phyloP scores from a whole-genome alignment of 2,888 invertebrate genomes.

The Periphyllus acericola region DNA sequence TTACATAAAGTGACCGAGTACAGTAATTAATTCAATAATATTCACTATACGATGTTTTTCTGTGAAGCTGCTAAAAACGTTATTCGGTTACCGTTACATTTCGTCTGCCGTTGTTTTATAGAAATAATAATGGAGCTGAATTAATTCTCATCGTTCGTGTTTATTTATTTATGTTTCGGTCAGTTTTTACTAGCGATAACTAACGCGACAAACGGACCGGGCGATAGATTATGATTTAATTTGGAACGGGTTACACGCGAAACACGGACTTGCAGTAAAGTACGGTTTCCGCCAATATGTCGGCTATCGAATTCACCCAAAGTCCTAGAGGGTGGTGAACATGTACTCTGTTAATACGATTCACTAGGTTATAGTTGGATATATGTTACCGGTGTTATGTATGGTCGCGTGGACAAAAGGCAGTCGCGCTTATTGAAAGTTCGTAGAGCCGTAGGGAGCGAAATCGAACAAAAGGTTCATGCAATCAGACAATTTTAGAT shows the following conservation, averaged over 20 bases:
- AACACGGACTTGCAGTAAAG: not conserved
- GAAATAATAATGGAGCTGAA: no score
- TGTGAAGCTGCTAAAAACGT: no score
- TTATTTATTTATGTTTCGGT: no score
- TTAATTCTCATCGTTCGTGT: no score
- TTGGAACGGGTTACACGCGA: not conserved
- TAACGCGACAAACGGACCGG: no score
- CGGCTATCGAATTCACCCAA: not conserved
- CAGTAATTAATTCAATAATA: no score
- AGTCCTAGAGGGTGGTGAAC: not conserved
- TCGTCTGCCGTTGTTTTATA: no score
- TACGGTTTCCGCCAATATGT: not conserved
- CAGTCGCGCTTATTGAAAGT: constrained; percentile 37
- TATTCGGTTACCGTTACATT: no score
- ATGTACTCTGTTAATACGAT: constrained; percentile 24
- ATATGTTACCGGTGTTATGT: constrained; percentile 18
- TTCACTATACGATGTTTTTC: no score
- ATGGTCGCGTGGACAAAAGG: constrained; percentile 52
- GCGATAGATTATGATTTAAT: not conserved
- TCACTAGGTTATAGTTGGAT: constrained; percentile 17
- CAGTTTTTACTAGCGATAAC: no score
- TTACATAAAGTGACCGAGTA: no score
- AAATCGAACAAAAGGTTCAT: constrained; percentile 46
- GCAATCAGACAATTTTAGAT: constrained; percentile 49
- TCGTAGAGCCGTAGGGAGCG: constrained; percentile 18